Conservation (phyloP, 1,140 invertebrate genomes). For the Lamellibrachia luymesi region DNA sequence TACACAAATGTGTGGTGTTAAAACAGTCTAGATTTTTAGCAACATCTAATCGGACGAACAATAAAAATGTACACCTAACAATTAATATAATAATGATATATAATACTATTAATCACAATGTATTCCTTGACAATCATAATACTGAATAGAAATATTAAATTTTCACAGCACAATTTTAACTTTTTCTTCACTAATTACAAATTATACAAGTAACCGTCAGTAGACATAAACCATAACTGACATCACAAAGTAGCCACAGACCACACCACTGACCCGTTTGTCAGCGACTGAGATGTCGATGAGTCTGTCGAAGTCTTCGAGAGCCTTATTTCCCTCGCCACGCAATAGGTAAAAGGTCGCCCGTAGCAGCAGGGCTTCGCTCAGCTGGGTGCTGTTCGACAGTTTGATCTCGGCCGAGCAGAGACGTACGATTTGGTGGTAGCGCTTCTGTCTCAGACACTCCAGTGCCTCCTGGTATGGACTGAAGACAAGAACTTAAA, state of each 20-base stretch:
- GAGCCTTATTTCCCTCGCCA: constrained; percentile 70
- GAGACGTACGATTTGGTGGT: constrained; percentile 73
- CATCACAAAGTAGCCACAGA: too few relatives aligned
- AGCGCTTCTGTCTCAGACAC: constrained; percentile 70
- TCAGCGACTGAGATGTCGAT: constrained; percentile 41
- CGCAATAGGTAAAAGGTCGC: constrained; percentile 80
- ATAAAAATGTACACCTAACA: too few relatives aligned
- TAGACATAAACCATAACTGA: too few relatives aligned
- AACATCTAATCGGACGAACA: too few relatives aligned
- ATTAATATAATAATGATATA: too few relatives aligned
- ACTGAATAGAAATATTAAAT: too few relatives aligned
- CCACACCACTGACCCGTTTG: constrained; percentile 49
- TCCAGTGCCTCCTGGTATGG: constrained; percentile 64
- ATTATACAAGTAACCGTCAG: too few relatives aligned
- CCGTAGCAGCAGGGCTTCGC: constrained; percentile 73
- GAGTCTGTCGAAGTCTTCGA: constrained; percentile 66
- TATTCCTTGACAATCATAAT: too few relatives aligned
- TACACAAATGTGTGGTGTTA: not conserved
- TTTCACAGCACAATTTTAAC: too few relatives aligned
- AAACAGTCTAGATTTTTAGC: not conserved
- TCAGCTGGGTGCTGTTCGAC: constrained; percentile 55
- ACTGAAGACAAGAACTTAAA: constrained; percentile 31
- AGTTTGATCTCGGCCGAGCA: constrained; percentile 78
- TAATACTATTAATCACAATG: too few relatives aligned
- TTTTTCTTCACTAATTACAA: too few relatives aligned